A percentile compares a stretch with the other conserved stretches of the same genome.
Conservation (phyloP, 2,888 invertebrate species). For the Xestia xanthographa region DNA sequence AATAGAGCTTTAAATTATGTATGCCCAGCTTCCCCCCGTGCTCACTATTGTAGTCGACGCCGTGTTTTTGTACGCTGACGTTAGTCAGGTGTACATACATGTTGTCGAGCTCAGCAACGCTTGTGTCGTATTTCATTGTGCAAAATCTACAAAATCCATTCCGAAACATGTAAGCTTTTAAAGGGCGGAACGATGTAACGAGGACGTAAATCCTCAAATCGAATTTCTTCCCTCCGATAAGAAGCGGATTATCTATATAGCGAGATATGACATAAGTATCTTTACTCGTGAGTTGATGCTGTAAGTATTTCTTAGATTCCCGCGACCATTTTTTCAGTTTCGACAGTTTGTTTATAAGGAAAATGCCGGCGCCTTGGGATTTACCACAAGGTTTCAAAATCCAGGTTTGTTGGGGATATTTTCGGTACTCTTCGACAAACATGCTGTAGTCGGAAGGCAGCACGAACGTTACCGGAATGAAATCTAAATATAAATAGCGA, state of each 20-base stretch:
- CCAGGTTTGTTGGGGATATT: slow-evolving; percentile 98
- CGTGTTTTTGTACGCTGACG: slow-evolving; percentile 98
- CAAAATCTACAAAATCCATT: slow-evolving; percentile 98
- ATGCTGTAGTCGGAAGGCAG: slow-evolving; percentile 98
- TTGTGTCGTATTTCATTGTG: slow-evolving; percentile 97
- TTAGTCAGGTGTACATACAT: slow-evolving; percentile 98
- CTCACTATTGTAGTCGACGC: slow-evolving; percentile 96
- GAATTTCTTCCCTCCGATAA: slow-evolving; percentile 98
- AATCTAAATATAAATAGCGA: slow-evolving; percentile 95
- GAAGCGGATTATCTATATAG: slow-evolving; percentile 97
- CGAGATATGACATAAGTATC: slow-evolving; percentile 98
- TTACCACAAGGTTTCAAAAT: slow-evolving; percentile 99
- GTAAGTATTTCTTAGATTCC: slow-evolving; percentile 95
- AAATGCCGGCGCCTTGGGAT: slow-evolving; percentile 97
- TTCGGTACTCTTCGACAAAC: slow-evolving; percentile 98
- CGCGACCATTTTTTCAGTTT: slow-evolving; percentile 97
- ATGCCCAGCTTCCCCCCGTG: slow-evolving; percentile 99
- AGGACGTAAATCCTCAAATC: slow-evolving; percentile 97
- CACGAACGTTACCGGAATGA: slow-evolving; percentile 98
- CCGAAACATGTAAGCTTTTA: slow-evolving; percentile 97
- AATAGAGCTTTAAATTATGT: slow-evolving; percentile 95
- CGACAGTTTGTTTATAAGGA: slow-evolving; percentile 97
- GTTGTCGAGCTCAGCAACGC: slow-evolving; percentile 96
- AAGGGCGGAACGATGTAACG: slow-evolving; percentile 97
- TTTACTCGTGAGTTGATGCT: slow-evolving; percentile 94